These are phyloP conservation scores for Phallusia fumigata DNA, from an alignment of 23 tunicate genomes.

Conservation along the genomic window DNA sequence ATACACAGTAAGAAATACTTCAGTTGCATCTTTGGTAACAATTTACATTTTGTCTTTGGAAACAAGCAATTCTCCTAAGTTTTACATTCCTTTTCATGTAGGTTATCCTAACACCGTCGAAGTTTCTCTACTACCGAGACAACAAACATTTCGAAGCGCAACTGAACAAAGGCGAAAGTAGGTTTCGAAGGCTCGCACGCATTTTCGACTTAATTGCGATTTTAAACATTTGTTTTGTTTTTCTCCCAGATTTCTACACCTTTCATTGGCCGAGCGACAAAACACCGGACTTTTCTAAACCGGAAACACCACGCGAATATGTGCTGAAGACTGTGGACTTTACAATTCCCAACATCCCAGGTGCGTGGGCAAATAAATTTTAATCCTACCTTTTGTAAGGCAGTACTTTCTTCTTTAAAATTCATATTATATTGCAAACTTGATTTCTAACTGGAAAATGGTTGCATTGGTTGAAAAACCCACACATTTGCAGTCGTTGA, in stretches of 20 bases:
- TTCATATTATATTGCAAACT: no score
- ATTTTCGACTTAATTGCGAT: no score
- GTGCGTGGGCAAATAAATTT: background rate
- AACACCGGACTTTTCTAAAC: conserved; percentile 31
- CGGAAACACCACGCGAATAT: conserved; percentile 43
- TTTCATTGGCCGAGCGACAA: conserved; percentile 48
- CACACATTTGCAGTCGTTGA: no score
- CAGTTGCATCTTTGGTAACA: no score
- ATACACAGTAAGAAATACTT: no score
- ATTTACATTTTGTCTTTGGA: no score
- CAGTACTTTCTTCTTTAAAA: no score
- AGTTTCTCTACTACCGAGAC: conserved; percentile 54
- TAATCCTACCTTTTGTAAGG: no score
- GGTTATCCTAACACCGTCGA: conserved; percentile 55
- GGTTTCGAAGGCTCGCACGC: background rate
- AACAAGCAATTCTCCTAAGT: no score
- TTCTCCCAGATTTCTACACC: conserved; percentile 60
- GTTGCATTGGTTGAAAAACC: no score
- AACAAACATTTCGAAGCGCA: conserved; percentile 55
- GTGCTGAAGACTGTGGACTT: conserved; percentile 42
- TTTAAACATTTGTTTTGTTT: background rate
- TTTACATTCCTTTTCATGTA: no score
- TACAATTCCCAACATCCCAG: conserved; percentile 69
- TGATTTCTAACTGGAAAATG: no score
- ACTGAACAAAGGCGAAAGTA: conserved; percentile 56